A percentile compares a stretch with the other conserved stretches of the same genome.
phyloP scores from a whole-genome alignment of 1,140 invertebrate species.

The Anastrepha obliqua region DNA sequence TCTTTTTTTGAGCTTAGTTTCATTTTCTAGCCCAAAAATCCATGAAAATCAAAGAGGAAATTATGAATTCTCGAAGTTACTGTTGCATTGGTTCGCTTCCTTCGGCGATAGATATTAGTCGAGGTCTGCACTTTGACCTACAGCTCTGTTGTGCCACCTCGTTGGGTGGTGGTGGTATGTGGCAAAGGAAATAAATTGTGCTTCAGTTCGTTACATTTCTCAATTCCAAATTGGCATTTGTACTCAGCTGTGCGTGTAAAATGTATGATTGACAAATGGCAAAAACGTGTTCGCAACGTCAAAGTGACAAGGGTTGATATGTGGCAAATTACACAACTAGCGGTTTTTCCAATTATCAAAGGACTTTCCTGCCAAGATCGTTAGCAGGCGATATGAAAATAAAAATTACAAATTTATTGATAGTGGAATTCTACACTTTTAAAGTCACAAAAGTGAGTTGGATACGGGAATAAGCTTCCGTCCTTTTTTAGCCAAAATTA shows the following conservation, averaged over 20 bases:
- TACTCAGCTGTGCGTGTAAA: slow-evolving; percentile 36
- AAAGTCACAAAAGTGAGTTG: too few species aligned
- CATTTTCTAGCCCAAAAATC: not conserved
- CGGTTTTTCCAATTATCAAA: not conserved
- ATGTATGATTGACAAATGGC: slow-evolving; percentile 50
- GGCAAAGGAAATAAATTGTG: slow-evolving; percentile 28
- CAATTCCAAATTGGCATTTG: slow-evolving; percentile 44
- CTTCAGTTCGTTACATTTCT: slow-evolving; percentile 44
- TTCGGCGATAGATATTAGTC: too few species aligned
- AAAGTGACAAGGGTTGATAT: slow-evolving; percentile 42
- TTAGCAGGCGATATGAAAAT: not conserved
- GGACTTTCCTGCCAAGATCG: not conserved
- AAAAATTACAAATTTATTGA: not conserved
- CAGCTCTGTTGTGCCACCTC: too few species aligned
- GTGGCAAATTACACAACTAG: slow-evolving; percentile 19
- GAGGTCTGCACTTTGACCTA: too few species aligned
- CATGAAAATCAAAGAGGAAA: slow-evolving; percentile 37
- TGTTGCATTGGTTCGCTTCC: not conserved
- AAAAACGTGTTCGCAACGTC: slow-evolving; percentile 32
- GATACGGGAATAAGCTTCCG: too few species aligned
- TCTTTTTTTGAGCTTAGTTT: not conserved
- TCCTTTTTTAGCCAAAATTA: too few species aligned
- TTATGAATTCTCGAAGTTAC: slow-evolving; percentile 11
- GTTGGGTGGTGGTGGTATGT: not conserved
- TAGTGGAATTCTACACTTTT: not conserved